These are phyloP conservation scores for Octomys mimax DNA, from an alignment of 2,797 vertebrate species.

Conservation along the genomic window DNA sequence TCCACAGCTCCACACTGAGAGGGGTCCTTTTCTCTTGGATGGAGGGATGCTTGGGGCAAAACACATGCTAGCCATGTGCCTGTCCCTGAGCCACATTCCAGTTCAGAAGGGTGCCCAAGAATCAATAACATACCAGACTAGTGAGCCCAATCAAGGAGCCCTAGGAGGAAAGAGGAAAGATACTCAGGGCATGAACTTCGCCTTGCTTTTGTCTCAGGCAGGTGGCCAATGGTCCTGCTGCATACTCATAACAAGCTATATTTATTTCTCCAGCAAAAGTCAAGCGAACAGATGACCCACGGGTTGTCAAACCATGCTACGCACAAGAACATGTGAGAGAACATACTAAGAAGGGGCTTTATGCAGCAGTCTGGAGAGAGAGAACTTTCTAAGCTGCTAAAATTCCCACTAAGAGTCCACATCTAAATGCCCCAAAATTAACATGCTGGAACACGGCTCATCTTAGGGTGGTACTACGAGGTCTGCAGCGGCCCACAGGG, in stretches of 20 bases:
- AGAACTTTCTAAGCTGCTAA: background rate
- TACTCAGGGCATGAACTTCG: background rate
- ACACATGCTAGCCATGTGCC: background rate
- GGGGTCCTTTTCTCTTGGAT: background rate
- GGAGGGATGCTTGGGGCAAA: background rate
- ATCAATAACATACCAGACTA: background rate
- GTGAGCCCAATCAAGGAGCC: background rate
- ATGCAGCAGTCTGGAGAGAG: background rate
- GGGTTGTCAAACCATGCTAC: rapidly evolving
- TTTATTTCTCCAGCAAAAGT: background rate
- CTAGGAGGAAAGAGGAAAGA: background rate
- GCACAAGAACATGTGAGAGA: no score
- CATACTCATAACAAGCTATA: background rate
- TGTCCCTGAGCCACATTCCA: no score
- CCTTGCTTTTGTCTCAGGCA: background rate
- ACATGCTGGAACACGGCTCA: background rate
- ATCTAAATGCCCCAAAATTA: background rate
- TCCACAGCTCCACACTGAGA: background rate
- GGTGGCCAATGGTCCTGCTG: background rate
- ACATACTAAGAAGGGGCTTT: background rate
- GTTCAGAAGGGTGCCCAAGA: background rate
- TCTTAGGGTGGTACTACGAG: no score
- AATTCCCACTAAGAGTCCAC: background rate
- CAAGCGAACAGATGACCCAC: no score
- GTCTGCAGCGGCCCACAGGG: background rate